These are phyloP conservation scores for Tragelaphus imberbis DNA, from an alignment of 2,113 vertebrate species.

Conservation along the genomic window DNA sequence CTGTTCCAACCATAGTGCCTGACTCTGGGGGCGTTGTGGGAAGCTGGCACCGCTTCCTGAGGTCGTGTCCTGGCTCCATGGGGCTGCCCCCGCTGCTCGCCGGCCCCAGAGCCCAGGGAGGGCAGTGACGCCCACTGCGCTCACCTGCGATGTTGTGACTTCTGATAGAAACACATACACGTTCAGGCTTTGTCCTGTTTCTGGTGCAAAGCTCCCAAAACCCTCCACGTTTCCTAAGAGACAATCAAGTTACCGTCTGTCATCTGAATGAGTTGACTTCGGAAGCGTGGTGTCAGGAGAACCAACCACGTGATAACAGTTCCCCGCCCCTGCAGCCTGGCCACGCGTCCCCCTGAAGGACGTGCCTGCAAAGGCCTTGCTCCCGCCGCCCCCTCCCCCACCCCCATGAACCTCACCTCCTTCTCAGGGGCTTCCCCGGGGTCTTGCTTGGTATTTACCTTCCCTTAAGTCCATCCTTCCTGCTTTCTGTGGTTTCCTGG, in stretches of 20 bases:
- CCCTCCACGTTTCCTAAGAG: not conserved
- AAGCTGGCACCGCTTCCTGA: not conserved
- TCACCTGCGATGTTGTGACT: fast-evolving
- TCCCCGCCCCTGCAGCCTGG: not conserved
- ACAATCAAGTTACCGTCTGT: not conserved
- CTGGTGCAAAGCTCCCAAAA: not conserved
- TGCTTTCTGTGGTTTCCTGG: too few species aligned
- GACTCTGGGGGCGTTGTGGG: too few species aligned
- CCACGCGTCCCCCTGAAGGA: not conserved
- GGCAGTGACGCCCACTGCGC: fast-evolving
- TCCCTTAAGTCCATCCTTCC: not conserved
- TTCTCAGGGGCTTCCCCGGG: not conserved
- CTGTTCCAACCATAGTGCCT: fast-evolving
- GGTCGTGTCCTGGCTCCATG: fast-evolving
- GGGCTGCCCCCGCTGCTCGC: not conserved
- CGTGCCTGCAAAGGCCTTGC: not conserved
- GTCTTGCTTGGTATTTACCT: not conserved
- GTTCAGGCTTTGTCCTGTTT: fast-evolving
- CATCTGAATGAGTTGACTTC: fast-evolving
- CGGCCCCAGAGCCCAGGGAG: not conserved
- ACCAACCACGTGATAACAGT: fast-evolving
- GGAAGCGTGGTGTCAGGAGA: not conserved
- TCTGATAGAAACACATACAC: fast-evolving
- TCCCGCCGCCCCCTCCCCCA: fast-evolving
- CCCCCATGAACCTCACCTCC: fast-evolving